phyloP scores from a whole-genome alignment of 2,797 vertebrate species.

The Microtus agrestis region DNA sequence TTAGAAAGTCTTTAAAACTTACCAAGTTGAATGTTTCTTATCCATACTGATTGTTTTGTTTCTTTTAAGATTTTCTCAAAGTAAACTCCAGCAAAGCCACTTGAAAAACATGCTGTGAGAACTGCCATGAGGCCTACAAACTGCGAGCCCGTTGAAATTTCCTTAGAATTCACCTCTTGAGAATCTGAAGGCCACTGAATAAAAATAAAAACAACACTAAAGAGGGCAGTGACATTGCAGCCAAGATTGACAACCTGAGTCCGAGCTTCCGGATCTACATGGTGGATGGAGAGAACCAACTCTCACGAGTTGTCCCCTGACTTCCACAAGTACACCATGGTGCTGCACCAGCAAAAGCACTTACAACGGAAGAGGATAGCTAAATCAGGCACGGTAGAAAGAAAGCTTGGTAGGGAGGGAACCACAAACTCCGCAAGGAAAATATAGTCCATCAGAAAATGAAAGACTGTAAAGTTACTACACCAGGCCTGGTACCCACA shows the following conservation, averaged over 20 bases:
- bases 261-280: background rate
- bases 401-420: background rate
- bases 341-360: background rate
- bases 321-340: background rate
- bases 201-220: conserved; percentile 48
- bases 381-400: background rate
- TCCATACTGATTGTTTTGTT: conserved; percentile 98
- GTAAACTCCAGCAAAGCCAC: conserved; percentile 98
- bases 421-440: background rate
- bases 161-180: conserved; percentile 87
- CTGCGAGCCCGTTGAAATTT: conserved; percentile 92
- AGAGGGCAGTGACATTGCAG: background rate
- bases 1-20: conserved; percentile 79
- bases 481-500: too few species aligned
- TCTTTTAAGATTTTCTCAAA: conserved; percentile 99
- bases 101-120: conserved; percentile 97
- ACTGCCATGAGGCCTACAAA: conserved; percentile 95
- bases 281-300: background rate
- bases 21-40: conserved; percentile 99
- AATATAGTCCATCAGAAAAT: background rate
- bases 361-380: background rate
- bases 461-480: background rate
- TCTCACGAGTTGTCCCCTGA: background rate
- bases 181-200: conserved; percentile 96
- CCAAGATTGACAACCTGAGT: background rate